Evolutionary conservation across 2,797 vertebrate species (phyloP), one percentile per base, ranked within the genome.

Genomic region (Ceryle rudis): DNA sequence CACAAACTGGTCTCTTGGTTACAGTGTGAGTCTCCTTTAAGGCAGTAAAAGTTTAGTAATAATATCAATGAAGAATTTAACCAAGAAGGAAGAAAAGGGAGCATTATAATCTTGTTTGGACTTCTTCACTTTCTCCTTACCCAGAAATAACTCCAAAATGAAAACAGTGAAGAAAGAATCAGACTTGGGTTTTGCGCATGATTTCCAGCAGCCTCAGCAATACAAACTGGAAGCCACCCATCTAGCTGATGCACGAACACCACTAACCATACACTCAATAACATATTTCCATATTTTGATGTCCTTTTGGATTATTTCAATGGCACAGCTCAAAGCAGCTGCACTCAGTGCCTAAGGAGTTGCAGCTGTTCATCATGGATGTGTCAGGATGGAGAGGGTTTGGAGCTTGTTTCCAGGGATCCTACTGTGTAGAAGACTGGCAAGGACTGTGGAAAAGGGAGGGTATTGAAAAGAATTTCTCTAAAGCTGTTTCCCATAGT

Each of bases 401-500:
- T 97, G 92, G 96, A 97, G 74, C 29, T 85, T 29, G 5, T 93
- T 97, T 97, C 81, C 89, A 96, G 57, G 91, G 96, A 51, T 97
- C 95, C 96, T 97, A 97, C 98, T 98, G 97, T 94, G 95, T 94
- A 95, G 91, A 97, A 96, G 85, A 94, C 82, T 97, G 98, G 97
- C 97, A 98, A 94, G 75, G 93, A 46, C 73, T 90, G 47, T 97
- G 96, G 97, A 98, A 97, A 98, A 93, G 83, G 33, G 60, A 95
- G 91, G 90, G 86, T 90, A 89, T 62, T 86, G 67, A 95, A 95
- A 97, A 97, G 64, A 95, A 95, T 70, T 91, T 96, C 81, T 95
- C 47, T 90, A 93, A 96, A 97, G 87, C 83, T 93, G 80, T 95
- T 97, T 96, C 82, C 83, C 93, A 93, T 94, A 93, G 81, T 80